phyloP scores from a whole-genome alignment of 2,888 invertebrate genomes.

The Hedychridium roseum region DNA sequence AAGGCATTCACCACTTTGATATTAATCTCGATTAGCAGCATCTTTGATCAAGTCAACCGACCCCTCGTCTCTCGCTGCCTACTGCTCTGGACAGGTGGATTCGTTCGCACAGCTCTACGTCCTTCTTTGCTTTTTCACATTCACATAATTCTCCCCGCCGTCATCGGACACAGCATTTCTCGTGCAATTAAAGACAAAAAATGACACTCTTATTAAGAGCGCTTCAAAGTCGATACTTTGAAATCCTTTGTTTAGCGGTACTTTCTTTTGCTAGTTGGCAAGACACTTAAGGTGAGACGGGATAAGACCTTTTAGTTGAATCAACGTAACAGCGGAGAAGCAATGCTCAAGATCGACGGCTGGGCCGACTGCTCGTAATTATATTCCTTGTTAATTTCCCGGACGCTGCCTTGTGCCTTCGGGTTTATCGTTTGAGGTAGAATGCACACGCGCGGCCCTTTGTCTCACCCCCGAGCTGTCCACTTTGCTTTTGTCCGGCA shows the following conservation, averaged over 20 bases:
- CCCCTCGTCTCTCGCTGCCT: background rate
- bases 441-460: slow-evolving; percentile 45
- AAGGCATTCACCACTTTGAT: slow-evolving; percentile 25
- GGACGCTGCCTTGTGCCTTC: slow-evolving; percentile 50
- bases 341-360: background rate
- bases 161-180: too few relatives aligned
- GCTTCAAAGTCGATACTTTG: too few relatives aligned
- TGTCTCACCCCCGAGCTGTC: slow-evolving; percentile 47
- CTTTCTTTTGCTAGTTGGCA: background rate
- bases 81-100: slow-evolving; percentile 2
- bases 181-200: too few relatives aligned
- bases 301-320: background rate
- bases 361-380: slow-evolving; percentile 37
- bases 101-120: background rate
- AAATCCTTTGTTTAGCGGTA: too few relatives aligned
- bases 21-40: slow-evolving; percentile 33
- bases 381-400: slow-evolving; percentile 57
- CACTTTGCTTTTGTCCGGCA: slow-evolving; percentile 52
- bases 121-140: too few relatives aligned
- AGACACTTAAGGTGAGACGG: background rate
- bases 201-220: too few relatives aligned
- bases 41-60: slow-evolving; percentile 24
- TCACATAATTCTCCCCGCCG: too few relatives aligned
- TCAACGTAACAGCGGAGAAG: background rate
- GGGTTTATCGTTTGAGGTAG: slow-evolving; percentile 55